Base-by-base conservation (phyloP, 2,113 vertebrate species). In the Maccullochella peelii region DNA sequence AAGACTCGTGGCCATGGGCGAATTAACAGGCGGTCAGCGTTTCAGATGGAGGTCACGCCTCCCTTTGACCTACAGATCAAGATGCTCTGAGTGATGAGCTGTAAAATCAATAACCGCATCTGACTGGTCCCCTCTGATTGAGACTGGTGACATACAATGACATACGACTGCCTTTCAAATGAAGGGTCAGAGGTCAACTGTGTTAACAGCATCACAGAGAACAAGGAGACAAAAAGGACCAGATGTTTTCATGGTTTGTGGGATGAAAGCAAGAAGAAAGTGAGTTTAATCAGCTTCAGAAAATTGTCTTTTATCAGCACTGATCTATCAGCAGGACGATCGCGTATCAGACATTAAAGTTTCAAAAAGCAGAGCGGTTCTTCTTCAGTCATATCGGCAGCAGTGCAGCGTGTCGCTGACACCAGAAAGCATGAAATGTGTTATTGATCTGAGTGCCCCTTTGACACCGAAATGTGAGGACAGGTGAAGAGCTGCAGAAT, bases 391-490 rank as follows among this genome's bases (percentile, higher is more conserved):
- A 21, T 0, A 72, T 11, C 21, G 1, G n/a, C 33, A 14, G 15
- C 73, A 42, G 57, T 2, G 58, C 36, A 14, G 76, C 58, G 30
- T 38, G 79, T 58, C 27, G 5, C 27, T n/a, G 50, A 79, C 84
- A 65, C 23, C 82, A 84, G 49, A n/a, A 55, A 84, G 80, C 81
- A 83, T 88, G 87, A 89, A 88, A 91, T 91, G 36, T 52, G 52
- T 77, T 88, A 85, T 86, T 82, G 91, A 91, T 88, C 83, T 1
- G 59, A 61, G 49, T 25, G 44, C 18, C 36, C 20, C 69, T 58
- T 36, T 70, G 70, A 84, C 66, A 44, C 62, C 63, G 75, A 69
- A 66, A 71, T 67, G 80, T 36, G 57, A 74, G 77, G 55, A 42
- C 74, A 18, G 63, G 3, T 6, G 70, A 66, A 38, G 57, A 62